phyloP scores from a whole-genome alignment of 2,797 vertebrate genomes.

The Delichon dasypus region DNA sequence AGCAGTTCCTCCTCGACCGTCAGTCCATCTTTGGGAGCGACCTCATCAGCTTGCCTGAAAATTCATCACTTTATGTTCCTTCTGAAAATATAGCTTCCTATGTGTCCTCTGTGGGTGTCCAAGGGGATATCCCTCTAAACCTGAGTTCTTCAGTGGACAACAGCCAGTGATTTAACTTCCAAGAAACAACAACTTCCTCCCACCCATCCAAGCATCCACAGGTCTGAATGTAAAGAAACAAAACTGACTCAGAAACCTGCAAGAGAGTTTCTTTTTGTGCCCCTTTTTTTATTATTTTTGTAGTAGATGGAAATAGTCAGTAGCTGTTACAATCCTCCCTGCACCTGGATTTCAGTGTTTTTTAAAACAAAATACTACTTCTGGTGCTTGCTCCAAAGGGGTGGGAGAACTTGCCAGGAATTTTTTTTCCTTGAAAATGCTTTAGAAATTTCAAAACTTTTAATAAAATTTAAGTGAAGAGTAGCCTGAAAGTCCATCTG shows the following conservation, averaged over 20 bases:
- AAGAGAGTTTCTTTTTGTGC: neutral
- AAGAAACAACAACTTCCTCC: neutral
- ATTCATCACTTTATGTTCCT: slow-evolving; percentile 33
- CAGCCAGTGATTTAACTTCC: slow-evolving; percentile 33
- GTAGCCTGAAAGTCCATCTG: neutral
- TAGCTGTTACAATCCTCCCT: neutral
- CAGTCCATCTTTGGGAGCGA: slow-evolving; percentile 44
- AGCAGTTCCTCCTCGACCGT: slow-evolving; percentile 32
- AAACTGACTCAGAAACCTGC: slow-evolving; percentile 10
- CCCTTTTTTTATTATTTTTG: neutral
- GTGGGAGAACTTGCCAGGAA: neutral
- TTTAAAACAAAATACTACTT: neutral
- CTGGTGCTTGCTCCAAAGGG: neutral
- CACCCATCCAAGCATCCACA: neutral
- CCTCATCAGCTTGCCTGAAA: slow-evolving; percentile 51
- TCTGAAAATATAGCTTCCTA: slow-evolving; percentile 49
- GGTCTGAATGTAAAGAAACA: slow-evolving; percentile 59
- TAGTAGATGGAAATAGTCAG: neutral
- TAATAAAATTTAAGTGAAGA: neutral
- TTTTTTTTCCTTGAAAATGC: neutral
- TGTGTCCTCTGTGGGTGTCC: slow-evolving; percentile 26
- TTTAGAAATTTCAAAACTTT: neutral
- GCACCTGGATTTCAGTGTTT: neutral
- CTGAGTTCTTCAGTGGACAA: slow-evolving; percentile 40
- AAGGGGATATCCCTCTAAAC: slow-evolving; percentile 36